These are phyloP conservation scores for Poecile montanus DNA, from an alignment of 2,797 vertebrate species.

Conservation along the genomic window DNA sequence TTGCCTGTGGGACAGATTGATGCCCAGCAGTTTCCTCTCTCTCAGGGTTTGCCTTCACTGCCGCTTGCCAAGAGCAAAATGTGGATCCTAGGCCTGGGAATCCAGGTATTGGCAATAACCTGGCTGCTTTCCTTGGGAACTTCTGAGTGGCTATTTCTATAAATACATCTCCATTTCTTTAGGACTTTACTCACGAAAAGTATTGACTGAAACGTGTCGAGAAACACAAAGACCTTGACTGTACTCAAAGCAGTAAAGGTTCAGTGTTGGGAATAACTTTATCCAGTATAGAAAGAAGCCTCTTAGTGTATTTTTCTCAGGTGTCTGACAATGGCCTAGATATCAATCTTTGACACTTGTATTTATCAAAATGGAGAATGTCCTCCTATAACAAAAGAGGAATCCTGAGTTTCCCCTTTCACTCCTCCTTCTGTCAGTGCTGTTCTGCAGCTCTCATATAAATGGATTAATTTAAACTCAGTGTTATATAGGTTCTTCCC, in stretches of 20 bases:
- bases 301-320: neutral
- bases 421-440: neutral
- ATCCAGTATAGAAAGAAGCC: neutral
- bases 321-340: neutral
- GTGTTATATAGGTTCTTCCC: neutral
- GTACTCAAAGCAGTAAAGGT: neutral
- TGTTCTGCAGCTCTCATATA: neutral
- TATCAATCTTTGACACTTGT: neutral
- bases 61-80: neutral
- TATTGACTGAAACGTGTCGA: neutral
- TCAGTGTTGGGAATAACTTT: neutral
- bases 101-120: neutral
- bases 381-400: neutral
- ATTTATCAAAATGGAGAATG: neutral
- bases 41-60: neutral
- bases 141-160: neutral
- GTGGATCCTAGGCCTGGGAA: neutral
- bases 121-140: neutral
- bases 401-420: neutral
- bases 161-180: neutral
- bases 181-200: neutral
- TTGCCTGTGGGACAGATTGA: neutral
- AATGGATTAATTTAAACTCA: neutral
- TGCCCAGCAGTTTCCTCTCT: neutral
- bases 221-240: neutral